phyloP scores from a whole-genome alignment of 1,140 invertebrate genomes.

The Contarinia nasturtii region DNA sequence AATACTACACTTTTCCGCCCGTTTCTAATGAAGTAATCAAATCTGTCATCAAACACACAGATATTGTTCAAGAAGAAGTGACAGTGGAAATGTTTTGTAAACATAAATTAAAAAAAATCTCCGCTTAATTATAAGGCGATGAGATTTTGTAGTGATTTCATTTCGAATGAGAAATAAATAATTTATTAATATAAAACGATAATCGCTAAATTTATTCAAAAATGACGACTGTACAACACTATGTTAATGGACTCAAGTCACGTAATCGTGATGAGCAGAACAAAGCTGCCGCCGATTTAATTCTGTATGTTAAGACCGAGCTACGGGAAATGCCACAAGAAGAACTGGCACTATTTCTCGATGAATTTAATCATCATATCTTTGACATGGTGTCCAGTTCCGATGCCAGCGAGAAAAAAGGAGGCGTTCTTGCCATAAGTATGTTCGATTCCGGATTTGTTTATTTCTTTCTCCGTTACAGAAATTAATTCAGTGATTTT shows the following conservation, averaged over 20 bases:
- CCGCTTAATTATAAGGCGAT: no score
- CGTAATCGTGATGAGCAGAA: slow-evolving; percentile 65
- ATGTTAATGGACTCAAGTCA: slow-evolving; percentile 74
- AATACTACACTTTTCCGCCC: no score
- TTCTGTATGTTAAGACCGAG: slow-evolving; percentile 81
- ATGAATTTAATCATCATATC: slow-evolving; percentile 90
- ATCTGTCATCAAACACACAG: no score
- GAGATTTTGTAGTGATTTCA: no score
- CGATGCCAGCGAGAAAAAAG: slow-evolving; percentile 88
- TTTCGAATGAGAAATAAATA: no score
- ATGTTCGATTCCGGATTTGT: slow-evolving; percentile 13
- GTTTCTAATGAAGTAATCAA: no score
- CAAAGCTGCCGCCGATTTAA: slow-evolving; percentile 72
- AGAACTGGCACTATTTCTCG: slow-evolving; percentile 75
- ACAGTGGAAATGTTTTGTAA: no score
- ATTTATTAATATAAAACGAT: background rate
- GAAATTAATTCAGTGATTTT: background rate
- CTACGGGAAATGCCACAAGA: slow-evolving; percentile 80
- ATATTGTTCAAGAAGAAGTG: no score
- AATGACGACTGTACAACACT: slow-evolving; percentile 46
- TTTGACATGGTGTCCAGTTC: slow-evolving; percentile 88
- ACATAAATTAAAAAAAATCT: no score
- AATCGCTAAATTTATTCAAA: slow-evolving; percentile 1
- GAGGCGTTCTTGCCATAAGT: slow-evolving; percentile 87
- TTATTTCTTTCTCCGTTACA: background rate